A percentile compares a stretch with the other conserved stretches of the same genome.
Conservation (phyloP, 1,140 invertebrate species). For the Orius insidiosus region DNA sequence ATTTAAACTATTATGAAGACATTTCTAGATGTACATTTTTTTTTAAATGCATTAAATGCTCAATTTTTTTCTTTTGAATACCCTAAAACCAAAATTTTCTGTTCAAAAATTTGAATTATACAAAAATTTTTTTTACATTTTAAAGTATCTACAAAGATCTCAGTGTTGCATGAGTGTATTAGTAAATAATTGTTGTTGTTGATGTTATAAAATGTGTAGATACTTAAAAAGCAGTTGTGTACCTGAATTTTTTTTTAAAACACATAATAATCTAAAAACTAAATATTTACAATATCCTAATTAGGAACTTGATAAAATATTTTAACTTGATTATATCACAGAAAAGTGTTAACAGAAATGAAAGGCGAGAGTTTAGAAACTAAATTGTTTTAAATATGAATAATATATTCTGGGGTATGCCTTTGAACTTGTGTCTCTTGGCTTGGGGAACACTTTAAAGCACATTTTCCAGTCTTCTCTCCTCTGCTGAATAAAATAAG, state of each 20-base stretch:
- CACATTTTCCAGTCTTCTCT: slow-evolving; percentile 4
- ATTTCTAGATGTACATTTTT: background rate
- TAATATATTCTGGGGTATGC: background rate
- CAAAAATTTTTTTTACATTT: no score
- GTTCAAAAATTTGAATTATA: background rate
- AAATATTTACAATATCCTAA: background rate
- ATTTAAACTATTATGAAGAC: background rate
- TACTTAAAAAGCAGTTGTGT: background rate
- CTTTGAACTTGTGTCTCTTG: background rate
- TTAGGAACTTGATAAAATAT: background rate
- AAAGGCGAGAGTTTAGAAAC: no score
- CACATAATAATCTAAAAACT: background rate
- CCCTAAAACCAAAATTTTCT: background rate
- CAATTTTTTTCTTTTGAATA: background rate
- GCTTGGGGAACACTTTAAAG: background rate
- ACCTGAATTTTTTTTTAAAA: background rate
- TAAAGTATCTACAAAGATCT: background rate
- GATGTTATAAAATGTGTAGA: no score
- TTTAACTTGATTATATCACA: background rate
- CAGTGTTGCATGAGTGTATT: background rate
- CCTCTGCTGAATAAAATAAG: slow-evolving; percentile 9
- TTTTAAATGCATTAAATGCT: background rate
- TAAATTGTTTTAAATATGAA: slow-evolving; percentile 1
- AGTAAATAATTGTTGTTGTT: background rate
- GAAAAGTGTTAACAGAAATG: background rate